These are phyloP conservation scores for Xenus cinereus DNA, from an alignment of 2,113 vertebrate species.

Conservation along the genomic window DNA sequence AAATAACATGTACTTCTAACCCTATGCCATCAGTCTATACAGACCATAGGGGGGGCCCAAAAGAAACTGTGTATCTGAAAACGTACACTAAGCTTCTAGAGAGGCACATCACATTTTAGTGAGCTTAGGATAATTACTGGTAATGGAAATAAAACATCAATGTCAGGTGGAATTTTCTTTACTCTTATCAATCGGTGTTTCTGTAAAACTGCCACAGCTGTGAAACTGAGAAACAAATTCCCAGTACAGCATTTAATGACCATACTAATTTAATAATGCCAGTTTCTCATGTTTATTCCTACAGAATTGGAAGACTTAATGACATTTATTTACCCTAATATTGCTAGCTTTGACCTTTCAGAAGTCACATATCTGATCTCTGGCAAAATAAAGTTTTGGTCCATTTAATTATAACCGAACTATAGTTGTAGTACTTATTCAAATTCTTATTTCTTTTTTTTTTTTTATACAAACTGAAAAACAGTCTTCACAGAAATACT, in stretches of 20 bases:
- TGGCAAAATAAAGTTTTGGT: background rate
- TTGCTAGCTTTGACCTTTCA: background rate
- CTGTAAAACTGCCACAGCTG: background rate
- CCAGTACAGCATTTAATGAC: background rate
- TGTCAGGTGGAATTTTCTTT: background rate
- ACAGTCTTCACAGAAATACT: background rate
- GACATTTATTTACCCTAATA: background rate
- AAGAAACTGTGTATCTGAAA: background rate
- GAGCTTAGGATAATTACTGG: background rate
- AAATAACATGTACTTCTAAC: background rate
- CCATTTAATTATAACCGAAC: background rate
- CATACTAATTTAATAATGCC: background rate
- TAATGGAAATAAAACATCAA: background rate
- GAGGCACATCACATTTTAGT: background rate
- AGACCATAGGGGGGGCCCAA: background rate
- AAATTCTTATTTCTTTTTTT: background rate
- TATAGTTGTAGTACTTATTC: background rate
- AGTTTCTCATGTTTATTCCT: background rate
- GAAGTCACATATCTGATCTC: background rate
- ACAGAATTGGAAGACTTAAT: background rate
- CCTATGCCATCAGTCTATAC: background rate
- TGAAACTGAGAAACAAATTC: background rate
- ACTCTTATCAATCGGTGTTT: background rate
- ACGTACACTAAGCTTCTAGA: background rate
- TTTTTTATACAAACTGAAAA: background rate